A percentile compares a stretch with the other conserved stretches of the same genome.
phyloP scores from a whole-genome alignment of 2,888 invertebrate genomes.

The Papilio gigon region DNA sequence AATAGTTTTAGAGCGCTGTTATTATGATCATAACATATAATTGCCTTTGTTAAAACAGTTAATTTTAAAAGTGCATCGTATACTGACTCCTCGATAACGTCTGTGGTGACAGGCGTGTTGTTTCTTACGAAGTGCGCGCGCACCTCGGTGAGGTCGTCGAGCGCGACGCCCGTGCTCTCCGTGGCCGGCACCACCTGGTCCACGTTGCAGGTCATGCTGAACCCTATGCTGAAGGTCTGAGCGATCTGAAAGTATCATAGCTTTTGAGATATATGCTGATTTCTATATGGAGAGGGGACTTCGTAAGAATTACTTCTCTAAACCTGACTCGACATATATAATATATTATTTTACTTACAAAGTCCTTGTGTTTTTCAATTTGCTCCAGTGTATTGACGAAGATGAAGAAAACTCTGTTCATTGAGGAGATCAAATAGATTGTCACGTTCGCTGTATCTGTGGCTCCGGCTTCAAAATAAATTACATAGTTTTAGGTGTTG shows the following conservation, averaged over 20 bases:
- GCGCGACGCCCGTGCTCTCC: slow-evolving; percentile 62
- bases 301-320: too few relatives aligned
- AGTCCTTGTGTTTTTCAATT: slow-evolving; percentile 64
- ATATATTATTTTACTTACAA: slow-evolving; percentile 69
- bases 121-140: slow-evolving; percentile 83
- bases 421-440: slow-evolving; percentile 82
- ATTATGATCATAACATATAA: too few relatives aligned
- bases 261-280: not conserved
- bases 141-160: slow-evolving; percentile 72
- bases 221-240: slow-evolving; percentile 74
- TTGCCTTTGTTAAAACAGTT: too few relatives aligned
- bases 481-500: too few relatives aligned
- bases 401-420: slow-evolving; percentile 81
- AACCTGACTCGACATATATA: not conserved
- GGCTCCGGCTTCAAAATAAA: slow-evolving; percentile 61
- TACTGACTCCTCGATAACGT: slow-evolving; percentile 79
- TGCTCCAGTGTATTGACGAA: slow-evolving; percentile 78
- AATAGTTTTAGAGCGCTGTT: too few relatives aligned
- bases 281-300: not conserved
- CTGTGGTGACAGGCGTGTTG: slow-evolving; percentile 76
- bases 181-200: slow-evolving; percentile 77
- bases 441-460: slow-evolving; percentile 74
- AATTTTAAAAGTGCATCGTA: too few relatives aligned
- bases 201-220: slow-evolving; percentile 82
- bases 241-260: slow-evolving; percentile 70